These are phyloP conservation scores for Scaptomyza caliginosa DNA, from an alignment of 2,888 invertebrate species.

Conservation along the genomic window DNA sequence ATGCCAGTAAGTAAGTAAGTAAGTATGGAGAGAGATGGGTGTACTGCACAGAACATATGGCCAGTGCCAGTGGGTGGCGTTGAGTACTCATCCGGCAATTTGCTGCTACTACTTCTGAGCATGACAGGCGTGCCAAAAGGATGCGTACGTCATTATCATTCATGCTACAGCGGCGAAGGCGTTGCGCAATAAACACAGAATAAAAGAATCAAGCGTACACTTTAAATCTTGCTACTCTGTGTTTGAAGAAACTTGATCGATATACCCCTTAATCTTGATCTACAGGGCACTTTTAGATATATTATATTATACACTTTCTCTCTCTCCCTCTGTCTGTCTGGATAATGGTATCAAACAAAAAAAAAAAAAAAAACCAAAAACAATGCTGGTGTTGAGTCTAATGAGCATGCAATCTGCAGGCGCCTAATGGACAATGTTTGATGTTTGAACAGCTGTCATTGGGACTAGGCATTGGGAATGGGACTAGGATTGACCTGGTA, in stretches of 20 bases:
- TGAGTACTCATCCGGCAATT: slow-evolving; percentile 28
- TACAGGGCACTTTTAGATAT: neutral
- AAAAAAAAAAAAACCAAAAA: slow-evolving; percentile 9
- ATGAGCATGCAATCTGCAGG: slow-evolving; percentile 53
- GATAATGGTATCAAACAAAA: neutral
- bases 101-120: slow-evolving; percentile 6
- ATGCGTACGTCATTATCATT: slow-evolving; percentile 76
- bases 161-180: slow-evolving; percentile 47
- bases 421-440: slow-evolving; percentile 51
- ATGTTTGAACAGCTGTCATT: slow-evolving; percentile 69
- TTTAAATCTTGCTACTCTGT: no score
- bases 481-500: neutral
- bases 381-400: slow-evolving; percentile 41
- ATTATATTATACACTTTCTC: neutral
- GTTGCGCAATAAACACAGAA: slow-evolving; percentile 41
- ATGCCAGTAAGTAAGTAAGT: neutral
- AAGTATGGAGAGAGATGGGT: neutral
- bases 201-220: slow-evolving; percentile 42
- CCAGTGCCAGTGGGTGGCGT: slow-evolving; percentile 27
- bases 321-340: neutral
- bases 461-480: slow-evolving; percentile 30
- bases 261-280: neutral
- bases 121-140: slow-evolving; percentile 57
- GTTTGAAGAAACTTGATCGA: no score
- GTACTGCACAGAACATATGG: slow-evolving; percentile 63